Conservation (phyloP, 2,888 invertebrate genomes). For the Volucella inanis region DNA sequence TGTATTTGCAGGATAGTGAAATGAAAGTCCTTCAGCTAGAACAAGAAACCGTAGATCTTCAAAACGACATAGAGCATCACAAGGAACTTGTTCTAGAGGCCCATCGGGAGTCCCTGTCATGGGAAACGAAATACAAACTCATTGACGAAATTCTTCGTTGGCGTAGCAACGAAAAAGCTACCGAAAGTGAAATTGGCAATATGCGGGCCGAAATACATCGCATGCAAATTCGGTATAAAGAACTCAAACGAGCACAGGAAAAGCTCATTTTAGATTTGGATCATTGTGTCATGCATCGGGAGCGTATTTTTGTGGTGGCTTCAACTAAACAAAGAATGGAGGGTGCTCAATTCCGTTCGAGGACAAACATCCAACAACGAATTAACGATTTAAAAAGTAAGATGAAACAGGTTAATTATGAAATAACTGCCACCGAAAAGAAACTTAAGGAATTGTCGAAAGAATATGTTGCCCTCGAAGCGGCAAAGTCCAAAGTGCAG, state of each 20-base stretch:
- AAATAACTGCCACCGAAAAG: slow-evolving; percentile 78
- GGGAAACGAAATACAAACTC: slow-evolving; percentile 91
- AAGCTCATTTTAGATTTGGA: slow-evolving; percentile 86
- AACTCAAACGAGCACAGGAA: slow-evolving; percentile 81
- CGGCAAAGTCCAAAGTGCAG: slow-evolving; percentile 77
- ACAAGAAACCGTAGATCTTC: slow-evolving; percentile 87
- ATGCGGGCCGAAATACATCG: slow-evolving; percentile 93
- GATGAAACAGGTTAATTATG: slow-evolving; percentile 84
- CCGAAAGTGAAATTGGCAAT: slow-evolving; percentile 88
- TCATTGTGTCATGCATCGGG: slow-evolving; percentile 86
- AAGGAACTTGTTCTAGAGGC: slow-evolving; percentile 86
- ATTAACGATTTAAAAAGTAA: slow-evolving; percentile 85
- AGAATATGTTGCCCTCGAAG: slow-evolving; percentile 77
- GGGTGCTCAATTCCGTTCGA: slow-evolving; percentile 83
- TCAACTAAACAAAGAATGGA: slow-evolving; percentile 85
- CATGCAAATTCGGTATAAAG: slow-evolving; percentile 87
- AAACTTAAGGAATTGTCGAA: slow-evolving; percentile 77
- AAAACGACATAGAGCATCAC: slow-evolving; percentile 86
- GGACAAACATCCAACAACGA: slow-evolving; percentile 84
- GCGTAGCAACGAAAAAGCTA: slow-evolving; percentile 86
- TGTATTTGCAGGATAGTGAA: slow-evolving; percentile 86
- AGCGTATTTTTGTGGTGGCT: slow-evolving; percentile 86
- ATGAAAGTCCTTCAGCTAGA: slow-evolving; percentile 87
- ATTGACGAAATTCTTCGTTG: slow-evolving; percentile 89
- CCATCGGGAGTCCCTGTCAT: slow-evolving; percentile 88